Evolutionary conservation across 1,140 invertebrate species (phyloP).

Genomic region (Mycetomoellerius zeteki): DNA sequence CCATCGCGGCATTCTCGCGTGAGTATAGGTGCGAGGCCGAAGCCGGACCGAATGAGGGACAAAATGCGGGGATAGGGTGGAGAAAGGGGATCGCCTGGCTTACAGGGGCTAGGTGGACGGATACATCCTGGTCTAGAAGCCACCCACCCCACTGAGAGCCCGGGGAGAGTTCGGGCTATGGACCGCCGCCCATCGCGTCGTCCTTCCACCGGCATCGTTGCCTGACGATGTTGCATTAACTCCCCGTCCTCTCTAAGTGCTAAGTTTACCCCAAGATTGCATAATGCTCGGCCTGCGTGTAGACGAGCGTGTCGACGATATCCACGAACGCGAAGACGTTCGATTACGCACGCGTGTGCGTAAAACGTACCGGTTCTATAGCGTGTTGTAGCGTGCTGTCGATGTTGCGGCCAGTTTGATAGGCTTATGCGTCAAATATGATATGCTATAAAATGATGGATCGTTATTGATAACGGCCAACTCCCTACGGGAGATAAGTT

Average conservation of each 20-base stretch:
- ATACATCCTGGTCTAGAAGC: slow-evolving; percentile 72
- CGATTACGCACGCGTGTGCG: slow-evolving; percentile 26
- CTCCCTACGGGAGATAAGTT: slow-evolving; percentile 15
- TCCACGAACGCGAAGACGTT: slow-evolving; percentile 8
- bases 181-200: slow-evolving; percentile 71
- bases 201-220: slow-evolving; percentile 72
- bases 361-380: neutral
- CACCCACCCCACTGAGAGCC: slow-evolving; percentile 67
- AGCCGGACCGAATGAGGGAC: slow-evolving; percentile 60
- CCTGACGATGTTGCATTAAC: slow-evolving; percentile 84
- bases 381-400: neutral
- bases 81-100: slow-evolving; percentile 64
- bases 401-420: neutral
- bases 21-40: slow-evolving; percentile 58
- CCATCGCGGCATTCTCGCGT: slow-evolving; percentile 72
- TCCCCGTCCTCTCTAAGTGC: slow-evolving; percentile 84
- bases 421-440: slow-evolving; percentile 44
- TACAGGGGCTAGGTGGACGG: slow-evolving; percentile 66
- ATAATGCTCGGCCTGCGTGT: slow-evolving; percentile 79
- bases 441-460: slow-evolving; percentile 71
- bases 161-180: slow-evolving; percentile 73
- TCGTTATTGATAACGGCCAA: slow-evolving; percentile 72
- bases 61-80: slow-evolving; percentile 51
- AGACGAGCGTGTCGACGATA: slow-evolving; percentile 59
- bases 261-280: slow-evolving; percentile 86